Conservation (phyloP, 1,140 invertebrate genomes). For the Zaprionus inermis region DNA sequence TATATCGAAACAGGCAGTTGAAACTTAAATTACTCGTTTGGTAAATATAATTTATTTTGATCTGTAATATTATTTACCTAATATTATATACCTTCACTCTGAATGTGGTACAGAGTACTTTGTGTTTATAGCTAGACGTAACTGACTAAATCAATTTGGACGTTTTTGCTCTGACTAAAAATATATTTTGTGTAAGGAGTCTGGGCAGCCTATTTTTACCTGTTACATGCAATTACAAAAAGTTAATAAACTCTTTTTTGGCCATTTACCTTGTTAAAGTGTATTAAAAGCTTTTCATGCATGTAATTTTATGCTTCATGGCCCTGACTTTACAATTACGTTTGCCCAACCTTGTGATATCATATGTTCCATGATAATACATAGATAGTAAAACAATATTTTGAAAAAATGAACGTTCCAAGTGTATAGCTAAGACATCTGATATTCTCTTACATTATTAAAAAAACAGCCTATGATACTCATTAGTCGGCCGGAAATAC, state of each 20-base stretch:
- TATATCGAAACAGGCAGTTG: no score
- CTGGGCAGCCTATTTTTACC: neutral
- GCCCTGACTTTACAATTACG: neutral
- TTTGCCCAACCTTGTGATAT: neutral
- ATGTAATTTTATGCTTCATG: slow-evolving; percentile 10
- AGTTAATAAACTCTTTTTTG: neutral
- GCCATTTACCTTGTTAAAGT: neutral
- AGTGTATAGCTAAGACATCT: neutral
- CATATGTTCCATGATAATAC: neutral
- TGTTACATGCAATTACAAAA: neutral
- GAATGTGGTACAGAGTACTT: no score
- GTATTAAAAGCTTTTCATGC: slow-evolving; percentile 6
- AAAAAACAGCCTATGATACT: neutral
- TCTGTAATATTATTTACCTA: no score
- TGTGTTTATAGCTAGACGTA: no score
- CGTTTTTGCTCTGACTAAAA: no score
- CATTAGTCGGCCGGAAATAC: no score
- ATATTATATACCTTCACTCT: no score
- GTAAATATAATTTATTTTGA: no score
- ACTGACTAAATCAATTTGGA: no score
- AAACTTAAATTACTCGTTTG: no score
- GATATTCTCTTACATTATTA: neutral
- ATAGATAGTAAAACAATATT: neutral
- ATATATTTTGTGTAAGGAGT: neutral
- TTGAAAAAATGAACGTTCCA: no score